Conservation (phyloP, 1,140 invertebrate genomes). For the Monomorium pharaonis region DNA sequence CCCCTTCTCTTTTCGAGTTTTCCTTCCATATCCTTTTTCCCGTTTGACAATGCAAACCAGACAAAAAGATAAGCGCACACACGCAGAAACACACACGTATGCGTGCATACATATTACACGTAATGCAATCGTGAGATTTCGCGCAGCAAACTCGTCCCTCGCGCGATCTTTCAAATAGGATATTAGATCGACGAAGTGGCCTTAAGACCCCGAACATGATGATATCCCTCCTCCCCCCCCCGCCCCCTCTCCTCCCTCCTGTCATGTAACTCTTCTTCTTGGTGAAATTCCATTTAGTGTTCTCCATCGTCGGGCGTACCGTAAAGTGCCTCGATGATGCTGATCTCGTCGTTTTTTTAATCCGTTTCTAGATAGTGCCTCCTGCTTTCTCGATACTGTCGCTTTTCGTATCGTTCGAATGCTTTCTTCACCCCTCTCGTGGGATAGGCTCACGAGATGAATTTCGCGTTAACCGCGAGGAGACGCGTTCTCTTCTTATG, state of each 20-base stretch:
- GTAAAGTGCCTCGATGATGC: neutral
- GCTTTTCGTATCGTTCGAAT: neutral
- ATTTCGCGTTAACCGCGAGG: neutral
- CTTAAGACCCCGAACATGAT: conserved; percentile 46
- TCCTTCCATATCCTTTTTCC: conserved; percentile 21
- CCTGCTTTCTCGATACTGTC: neutral
- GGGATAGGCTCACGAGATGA: neutral
- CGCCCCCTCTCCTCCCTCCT: too few relatives aligned
- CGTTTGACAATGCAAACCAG: neutral
- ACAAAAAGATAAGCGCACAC: neutral
- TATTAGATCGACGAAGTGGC: conserved; percentile 58
- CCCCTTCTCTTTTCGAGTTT: conserved; percentile 6
- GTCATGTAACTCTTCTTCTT: conserved; percentile 19
- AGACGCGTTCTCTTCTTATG: neutral
- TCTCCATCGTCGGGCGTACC: conserved; percentile 21
- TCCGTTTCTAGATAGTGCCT: neutral
- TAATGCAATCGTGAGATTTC: conserved; percentile 46
- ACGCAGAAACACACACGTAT: neutral
- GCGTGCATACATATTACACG: neutral
- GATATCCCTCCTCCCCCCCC: neutral
- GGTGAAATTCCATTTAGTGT: conserved; percentile 36
- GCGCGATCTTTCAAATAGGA: conserved; percentile 40
- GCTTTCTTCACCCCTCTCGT: neutral
- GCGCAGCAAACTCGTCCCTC: conserved; percentile 46
- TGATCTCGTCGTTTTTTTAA: neutral